Evolutionary conservation across 2,113 vertebrate species (phyloP).

Genomic region (Dendrocopos noguchii): DNA sequence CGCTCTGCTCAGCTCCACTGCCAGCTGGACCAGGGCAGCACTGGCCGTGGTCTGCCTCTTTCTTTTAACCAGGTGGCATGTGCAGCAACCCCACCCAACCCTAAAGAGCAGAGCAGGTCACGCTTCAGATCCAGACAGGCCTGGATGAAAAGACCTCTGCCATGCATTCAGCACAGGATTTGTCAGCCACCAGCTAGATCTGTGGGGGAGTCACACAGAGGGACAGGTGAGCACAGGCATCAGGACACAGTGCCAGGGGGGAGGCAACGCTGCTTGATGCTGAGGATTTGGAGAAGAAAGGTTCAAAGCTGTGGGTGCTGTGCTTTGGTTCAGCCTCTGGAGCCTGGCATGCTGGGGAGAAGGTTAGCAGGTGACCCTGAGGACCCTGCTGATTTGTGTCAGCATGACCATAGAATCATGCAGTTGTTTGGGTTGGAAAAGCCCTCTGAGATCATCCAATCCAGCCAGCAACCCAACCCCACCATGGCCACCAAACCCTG

Average conservation of each 20-base stretch:
- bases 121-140: neutral
- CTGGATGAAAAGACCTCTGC: neutral
- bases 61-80: neutral
- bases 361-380: neutral
- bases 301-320: neutral
- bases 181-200: neutral
- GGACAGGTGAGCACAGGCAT: neutral
- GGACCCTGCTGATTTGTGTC: neutral
- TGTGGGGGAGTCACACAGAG: neutral
- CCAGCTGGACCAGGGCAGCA: neutral
- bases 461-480: no score
- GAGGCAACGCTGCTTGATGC: neutral
- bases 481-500: no score
- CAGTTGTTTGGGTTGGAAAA: no score
- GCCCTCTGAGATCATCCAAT: no score
- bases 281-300: neutral
- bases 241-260: neutral
- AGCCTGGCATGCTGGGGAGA: neutral
- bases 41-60: neutral
- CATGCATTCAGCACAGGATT: neutral
- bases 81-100: neutral
- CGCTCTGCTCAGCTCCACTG: neutral
- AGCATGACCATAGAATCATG: neutral
- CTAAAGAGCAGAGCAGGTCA: rapidly evolving
- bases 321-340: neutral